Evolutionary conservation across 64 coral and sea anemone genomes (phyloP).

Genomic region (Astreopora myriophthalma): DNA sequence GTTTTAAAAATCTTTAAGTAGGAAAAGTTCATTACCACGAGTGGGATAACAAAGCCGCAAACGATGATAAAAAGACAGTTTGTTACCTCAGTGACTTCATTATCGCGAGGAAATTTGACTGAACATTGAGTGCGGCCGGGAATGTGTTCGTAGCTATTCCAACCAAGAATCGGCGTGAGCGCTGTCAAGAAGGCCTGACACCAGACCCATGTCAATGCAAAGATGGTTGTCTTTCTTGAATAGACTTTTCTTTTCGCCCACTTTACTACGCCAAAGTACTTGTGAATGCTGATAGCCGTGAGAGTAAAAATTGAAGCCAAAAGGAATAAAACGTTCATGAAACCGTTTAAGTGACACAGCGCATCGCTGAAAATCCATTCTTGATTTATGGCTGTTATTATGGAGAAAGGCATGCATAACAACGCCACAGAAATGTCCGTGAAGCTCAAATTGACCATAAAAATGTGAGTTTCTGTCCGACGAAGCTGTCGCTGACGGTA

Average conservation of each 20-base stretch:
- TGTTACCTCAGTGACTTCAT: slow-evolving; percentile 18
- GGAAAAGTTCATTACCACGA: slow-evolving; percentile 73
- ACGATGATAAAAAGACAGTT: slow-evolving; percentile 77
- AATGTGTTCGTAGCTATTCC: slow-evolving; percentile 74
- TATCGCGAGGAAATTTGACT: slow-evolving; percentile 49
- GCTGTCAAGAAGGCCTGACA: slow-evolving; percentile 58
- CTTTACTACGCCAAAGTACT: slow-evolving; percentile 64
- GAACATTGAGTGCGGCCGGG: slow-evolving; percentile 72
- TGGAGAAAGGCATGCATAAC: slow-evolving; percentile 73
- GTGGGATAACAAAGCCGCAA: slow-evolving; percentile 75
- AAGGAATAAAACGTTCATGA: slow-evolving; percentile 76
- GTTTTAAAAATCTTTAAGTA: slow-evolving; percentile 72
- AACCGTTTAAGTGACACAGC: slow-evolving; percentile 71
- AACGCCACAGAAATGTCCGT: slow-evolving; percentile 76
- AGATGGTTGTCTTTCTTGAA: slow-evolving; percentile 45
- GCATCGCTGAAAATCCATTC: slow-evolving; percentile 57
- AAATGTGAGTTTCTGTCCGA: slow-evolving; percentile 63
- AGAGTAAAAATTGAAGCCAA: slow-evolving; percentile 70
- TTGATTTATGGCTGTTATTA: slow-evolving; percentile 50
- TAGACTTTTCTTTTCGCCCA: slow-evolving; percentile 13
- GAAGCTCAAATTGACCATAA: slow-evolving; percentile 74
- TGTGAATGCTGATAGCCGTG: slow-evolving; percentile 80
- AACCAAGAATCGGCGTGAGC: slow-evolving; percentile 59
- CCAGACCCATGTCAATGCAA: slow-evolving; percentile 66
- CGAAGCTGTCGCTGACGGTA: slow-evolving; percentile 66